Evolutionary conservation across 2,888 invertebrate species (phyloP).

Genomic region (Ephialtes manifestator): DNA sequence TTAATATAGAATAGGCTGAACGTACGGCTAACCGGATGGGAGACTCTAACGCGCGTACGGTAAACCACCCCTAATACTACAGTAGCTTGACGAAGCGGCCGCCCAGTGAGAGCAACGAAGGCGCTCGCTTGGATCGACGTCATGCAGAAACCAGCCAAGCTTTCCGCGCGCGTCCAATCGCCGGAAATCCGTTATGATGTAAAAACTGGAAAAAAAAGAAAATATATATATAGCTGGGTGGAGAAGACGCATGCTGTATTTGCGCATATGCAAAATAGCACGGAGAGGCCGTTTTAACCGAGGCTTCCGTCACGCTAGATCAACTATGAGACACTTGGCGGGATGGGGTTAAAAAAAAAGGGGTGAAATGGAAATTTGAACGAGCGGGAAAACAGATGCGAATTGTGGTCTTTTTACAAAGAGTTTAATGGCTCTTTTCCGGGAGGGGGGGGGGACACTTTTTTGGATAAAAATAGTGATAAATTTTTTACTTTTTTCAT

Average conservation of each 20-base stretch:
- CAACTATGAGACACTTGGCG: not conserved
- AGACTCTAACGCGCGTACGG: slow-evolving; percentile 46
- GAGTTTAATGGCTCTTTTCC: no score
- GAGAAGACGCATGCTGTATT: slow-evolving; percentile 70
- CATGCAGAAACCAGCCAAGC: slow-evolving; percentile 48
- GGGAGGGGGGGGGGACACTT: no score
- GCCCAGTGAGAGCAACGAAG: slow-evolving; percentile 12
- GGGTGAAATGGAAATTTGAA: not conserved
- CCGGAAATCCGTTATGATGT: slow-evolving; percentile 55
- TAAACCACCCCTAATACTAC: slow-evolving; percentile 44
- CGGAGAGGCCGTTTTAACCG: slow-evolving; percentile 4
- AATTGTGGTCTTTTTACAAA: not conserved
- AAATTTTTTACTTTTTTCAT: no score
- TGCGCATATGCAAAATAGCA: slow-evolving; percentile 72
- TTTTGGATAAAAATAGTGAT: no score
- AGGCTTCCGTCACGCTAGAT: slow-evolving; percentile 40
- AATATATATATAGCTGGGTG: not conserved
- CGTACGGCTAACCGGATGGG: slow-evolving; percentile 33
- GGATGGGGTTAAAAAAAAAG: slow-evolving; percentile 8
- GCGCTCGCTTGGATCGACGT: slow-evolving; percentile 50
- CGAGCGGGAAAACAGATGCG: not conserved
- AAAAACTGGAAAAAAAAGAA: slow-evolving; percentile 43
- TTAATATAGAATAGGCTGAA: slow-evolving; percentile 81
- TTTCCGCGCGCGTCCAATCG: slow-evolving; percentile 42
- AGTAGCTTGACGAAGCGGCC: not conserved